Base-by-base conservation (phyloP, 2,797 vertebrate species). In the Hyperoplus immaculatus region DNA sequence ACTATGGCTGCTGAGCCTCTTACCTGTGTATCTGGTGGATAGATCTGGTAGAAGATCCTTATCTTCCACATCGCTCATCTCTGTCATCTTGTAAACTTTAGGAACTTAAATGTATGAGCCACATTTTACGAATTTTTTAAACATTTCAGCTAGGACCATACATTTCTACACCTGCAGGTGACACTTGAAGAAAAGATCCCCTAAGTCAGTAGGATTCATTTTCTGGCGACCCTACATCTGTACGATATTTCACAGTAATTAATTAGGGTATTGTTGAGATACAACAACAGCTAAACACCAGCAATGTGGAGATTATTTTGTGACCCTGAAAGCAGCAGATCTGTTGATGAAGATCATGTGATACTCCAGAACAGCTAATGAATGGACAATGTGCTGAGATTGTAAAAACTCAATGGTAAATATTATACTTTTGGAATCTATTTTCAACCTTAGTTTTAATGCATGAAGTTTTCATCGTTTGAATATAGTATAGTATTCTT, bases 1-100 rank as follows among this genome's bases (percentile, higher is more conserved):
- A 86, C 88, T 88, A 86, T 89, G 83, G 85, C 78, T 7, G 56
- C 90, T 93, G 92, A 94, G 93, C 94, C 90, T 93, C 91, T 93
- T 93, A 94, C 87, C 87, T 90, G 87, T 87, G 77, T 39, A 81
- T 92, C 89, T 92, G 77, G 77, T 85, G 82, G 74, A 85, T 84
- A 74, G 77, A 62, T 87, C 75, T 81, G 80, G 75, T 72, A 84
- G 85, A 77, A 82, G 72, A 70, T 79, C 87, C 80, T 86, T 66
- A 86, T 88, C 85, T 72, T 79, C 70, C 50, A 63, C 75, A 70
- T 82, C 82, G 69, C 39, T 72, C 79, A 51, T 69, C 77, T 21
- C 21, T 21, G 21, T 21, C 6, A 21, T 72, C 54, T 16, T 1
- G 45, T 21, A 39, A 72, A 72, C 39, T 63, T 29, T 14, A 38